Base-by-base conservation (phyloP, 2,797 vertebrate species). In the Peromyscus aztecus region DNA sequence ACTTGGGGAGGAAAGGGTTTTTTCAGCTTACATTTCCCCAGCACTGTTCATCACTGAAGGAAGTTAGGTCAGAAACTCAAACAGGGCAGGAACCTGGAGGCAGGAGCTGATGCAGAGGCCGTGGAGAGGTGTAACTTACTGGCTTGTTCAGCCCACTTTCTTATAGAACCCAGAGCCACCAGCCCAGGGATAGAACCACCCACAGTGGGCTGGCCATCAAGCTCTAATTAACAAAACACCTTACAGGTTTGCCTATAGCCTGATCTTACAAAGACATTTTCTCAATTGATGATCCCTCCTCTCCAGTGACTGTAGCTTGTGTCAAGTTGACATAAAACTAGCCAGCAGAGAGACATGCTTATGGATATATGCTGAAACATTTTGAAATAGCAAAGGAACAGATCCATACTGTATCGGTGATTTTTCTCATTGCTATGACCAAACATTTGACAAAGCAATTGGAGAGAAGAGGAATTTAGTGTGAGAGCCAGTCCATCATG, bases 361-460 rank as follows among this genome's bases (percentile, higher is more conserved):
- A 87, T 4, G n/a, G 10, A 78, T 75, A 67, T n/a, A 46, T 61
- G 55, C 21, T 65, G 23, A 73, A 73, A 89, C 2, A 69, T 71
- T 90, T 59, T 94, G 40, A 91, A 94, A 87, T 31, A 71, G 31
- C 4, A 31, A 85, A 91, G n/a, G 7, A 92, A 65, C 34, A 87
- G n/a, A 34, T 34, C 83, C 37, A 52, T 43, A 49, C 21, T 78
- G 3, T 37, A 31, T 21, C 23, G 2, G 13, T 55, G 34, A 12
- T 55, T 57, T 29, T 87, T 87, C 85, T 49, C 40, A 71, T 21
- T 13, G 6, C 1, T 88, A n/a, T 31, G 52, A 40, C 34, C 49
- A 87, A 59, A 19, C 37, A 40, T 55, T 34, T 59, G 16, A 34
- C 27, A 76, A 34, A 61, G 6, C 27, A 76, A 34, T 29, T 61